Evolutionary conservation across 2,113 vertebrate genomes (phyloP).

Genomic region (Microcebus tavaratra): DNA sequence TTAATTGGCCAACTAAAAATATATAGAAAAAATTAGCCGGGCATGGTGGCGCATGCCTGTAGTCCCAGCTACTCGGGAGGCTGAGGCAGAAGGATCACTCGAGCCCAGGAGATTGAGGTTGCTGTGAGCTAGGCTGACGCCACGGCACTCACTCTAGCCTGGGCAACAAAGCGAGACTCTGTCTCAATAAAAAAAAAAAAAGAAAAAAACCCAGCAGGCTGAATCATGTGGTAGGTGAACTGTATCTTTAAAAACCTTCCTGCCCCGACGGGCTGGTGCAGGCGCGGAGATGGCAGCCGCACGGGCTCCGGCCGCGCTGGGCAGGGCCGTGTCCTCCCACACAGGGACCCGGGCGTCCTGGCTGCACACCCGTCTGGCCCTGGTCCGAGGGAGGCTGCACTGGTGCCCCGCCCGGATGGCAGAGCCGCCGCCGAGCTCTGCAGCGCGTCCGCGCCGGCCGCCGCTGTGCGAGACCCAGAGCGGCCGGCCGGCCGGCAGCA

Average conservation of each 20-base stretch:
- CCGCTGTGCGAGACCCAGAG: too few relatives aligned
- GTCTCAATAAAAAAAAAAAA: too few relatives aligned
- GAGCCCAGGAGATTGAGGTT: too few relatives aligned
- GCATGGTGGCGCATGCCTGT: too few relatives aligned
- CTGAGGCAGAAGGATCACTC: too few relatives aligned
- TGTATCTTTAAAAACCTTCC: not conserved
- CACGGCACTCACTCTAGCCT: too few relatives aligned
- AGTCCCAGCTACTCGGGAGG: too few relatives aligned
- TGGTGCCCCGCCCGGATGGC: not conserved
- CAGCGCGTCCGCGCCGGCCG: not conserved
- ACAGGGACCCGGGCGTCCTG: not conserved
- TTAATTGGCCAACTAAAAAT: too few relatives aligned
- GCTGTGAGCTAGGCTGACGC: too few relatives aligned
- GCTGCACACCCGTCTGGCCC: fast-evolving
- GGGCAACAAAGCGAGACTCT: too few relatives aligned
- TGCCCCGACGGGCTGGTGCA: not conserved
- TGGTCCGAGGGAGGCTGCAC: not conserved
- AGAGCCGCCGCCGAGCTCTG: not conserved
- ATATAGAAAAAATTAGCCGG: too few relatives aligned
- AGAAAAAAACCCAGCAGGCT: too few relatives aligned
- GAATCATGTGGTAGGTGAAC: not conserved
- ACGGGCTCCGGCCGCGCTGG: not conserved
- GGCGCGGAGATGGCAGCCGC: not conserved
- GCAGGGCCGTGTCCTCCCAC: not conserved
- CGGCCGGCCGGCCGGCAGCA: not conserved